These are phyloP conservation scores for Oreocharis arfaki DNA, from an alignment of 2,113 vertebrate species.

Conservation along the genomic window DNA sequence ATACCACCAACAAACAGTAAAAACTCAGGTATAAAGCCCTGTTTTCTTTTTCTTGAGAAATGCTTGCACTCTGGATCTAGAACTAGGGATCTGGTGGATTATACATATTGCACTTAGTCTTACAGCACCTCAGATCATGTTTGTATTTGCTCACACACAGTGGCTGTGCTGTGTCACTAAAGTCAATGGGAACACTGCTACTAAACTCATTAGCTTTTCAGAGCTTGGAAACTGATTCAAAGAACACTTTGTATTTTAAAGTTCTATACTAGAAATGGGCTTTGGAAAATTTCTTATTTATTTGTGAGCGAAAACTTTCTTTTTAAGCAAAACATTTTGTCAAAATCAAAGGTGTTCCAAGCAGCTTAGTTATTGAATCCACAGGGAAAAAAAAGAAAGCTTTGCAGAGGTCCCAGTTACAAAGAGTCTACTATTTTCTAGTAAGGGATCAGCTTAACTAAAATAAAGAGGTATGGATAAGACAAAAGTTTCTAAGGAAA, in stretches of 20 bases:
- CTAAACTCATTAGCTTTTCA: background rate
- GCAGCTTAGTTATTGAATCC: slow-evolving; percentile 20
- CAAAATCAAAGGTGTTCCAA: background rate
- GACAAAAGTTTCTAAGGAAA: background rate
- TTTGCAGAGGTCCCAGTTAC: background rate
- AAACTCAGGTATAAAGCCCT: background rate
- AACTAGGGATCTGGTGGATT: background rate
- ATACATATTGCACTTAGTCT: background rate
- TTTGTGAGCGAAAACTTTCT: background rate
- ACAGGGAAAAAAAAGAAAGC: background rate
- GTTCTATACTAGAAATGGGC: background rate
- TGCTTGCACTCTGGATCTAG: background rate
- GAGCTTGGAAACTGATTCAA: background rate
- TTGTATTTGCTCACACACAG: background rate
- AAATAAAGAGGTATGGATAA: slow-evolving; percentile 23
- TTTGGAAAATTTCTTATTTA: background rate
- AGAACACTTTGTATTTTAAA: background rate
- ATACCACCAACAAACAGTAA: background rate
- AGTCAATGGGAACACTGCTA: background rate
- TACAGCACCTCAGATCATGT: background rate
- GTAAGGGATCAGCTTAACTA: background rate
- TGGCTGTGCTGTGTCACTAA: background rate
- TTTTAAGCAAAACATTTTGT: background rate
- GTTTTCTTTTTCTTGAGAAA: background rate
- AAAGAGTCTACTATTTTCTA: background rate